Evolutionary conservation across 2,797 vertebrate genomes (phyloP).

Genomic region (Lophotriccus pileatus): DNA sequence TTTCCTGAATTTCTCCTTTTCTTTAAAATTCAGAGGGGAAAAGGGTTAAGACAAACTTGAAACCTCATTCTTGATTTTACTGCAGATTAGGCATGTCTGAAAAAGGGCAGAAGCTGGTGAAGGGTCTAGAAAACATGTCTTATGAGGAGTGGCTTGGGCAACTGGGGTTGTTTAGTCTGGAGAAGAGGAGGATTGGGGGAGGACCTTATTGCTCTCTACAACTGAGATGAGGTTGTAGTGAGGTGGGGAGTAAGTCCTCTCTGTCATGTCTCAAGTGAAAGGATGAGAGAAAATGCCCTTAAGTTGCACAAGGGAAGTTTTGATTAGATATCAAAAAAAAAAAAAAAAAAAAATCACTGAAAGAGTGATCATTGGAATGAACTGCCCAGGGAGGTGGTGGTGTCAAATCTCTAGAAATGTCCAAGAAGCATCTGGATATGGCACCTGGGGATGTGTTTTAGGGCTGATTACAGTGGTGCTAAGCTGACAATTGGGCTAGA

Average conservation of each 20-base stretch:
- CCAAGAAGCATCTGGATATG: background rate
- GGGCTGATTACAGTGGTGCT: background rate
- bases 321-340: background rate
- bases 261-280: background rate
- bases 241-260: background rate
- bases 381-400: rapidly evolving
- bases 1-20: background rate
- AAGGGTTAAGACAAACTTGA: background rate
- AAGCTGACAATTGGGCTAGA: background rate
- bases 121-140: background rate
- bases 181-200: background rate
- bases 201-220: background rate
- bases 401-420: background rate
- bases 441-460: too few relatives aligned
- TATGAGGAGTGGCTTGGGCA: background rate
- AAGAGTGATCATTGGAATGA: background rate
- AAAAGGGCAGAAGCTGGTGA: background rate
- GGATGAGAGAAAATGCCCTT: background rate
- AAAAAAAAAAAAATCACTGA: too few relatives aligned
- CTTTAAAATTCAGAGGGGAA: background rate
- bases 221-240: background rate
- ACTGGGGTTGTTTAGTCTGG: background rate
- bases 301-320: background rate
- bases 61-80: background rate
- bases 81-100: background rate